A percentile compares a stretch with the other conserved stretches of the same genome.
These are phyloP conservation scores for Netelia fuscicornis DNA, from an alignment of 2,888 invertebrate species.

Conservation along the genomic window DNA sequence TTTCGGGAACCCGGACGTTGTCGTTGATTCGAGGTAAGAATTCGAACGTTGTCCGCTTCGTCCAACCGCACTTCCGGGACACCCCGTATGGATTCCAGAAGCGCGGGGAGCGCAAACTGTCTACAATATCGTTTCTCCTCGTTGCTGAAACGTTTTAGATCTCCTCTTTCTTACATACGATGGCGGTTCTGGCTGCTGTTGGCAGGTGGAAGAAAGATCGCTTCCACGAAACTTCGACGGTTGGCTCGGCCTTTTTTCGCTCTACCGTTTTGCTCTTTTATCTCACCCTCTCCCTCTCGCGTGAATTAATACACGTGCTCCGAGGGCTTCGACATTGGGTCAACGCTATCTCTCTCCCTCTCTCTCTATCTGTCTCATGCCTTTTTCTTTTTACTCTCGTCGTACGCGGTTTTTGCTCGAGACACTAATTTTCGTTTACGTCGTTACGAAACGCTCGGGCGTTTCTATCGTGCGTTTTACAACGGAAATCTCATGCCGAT, in stretches of 20 bases:
- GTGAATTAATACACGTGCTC: conserved; percentile 7
- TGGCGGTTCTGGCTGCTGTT: conserved; percentile 60
- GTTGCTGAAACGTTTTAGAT: conserved; percentile 48
- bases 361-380: not conserved
- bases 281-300: not conserved
- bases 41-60: conserved; percentile 62
- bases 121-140: conserved; percentile 5
- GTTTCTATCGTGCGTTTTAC: not conserved
- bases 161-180: conserved; percentile 66
- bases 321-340: not conserved
- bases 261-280: conserved; percentile 1
- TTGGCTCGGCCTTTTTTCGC: conserved; percentile 11
- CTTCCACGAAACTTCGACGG: conserved; percentile 79
- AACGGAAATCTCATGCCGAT: conserved; percentile 13
- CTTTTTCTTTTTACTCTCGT: not conserved
- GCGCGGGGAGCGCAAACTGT: conserved; percentile 3
- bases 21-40: conserved; percentile 39
- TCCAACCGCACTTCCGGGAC: conserved; percentile 73
- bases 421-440: conserved; percentile 32
- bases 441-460: not conserved
- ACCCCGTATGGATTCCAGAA: conserved; percentile 73
- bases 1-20: conserved; percentile 43
- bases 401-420: not conserved
- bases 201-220: conserved; percentile 79
- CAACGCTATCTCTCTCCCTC: not conserved